These are phyloP conservation scores for Ctenopoma kingsleyae DNA, from an alignment of 2,797 vertebrate species.

Conservation along the genomic window DNA sequence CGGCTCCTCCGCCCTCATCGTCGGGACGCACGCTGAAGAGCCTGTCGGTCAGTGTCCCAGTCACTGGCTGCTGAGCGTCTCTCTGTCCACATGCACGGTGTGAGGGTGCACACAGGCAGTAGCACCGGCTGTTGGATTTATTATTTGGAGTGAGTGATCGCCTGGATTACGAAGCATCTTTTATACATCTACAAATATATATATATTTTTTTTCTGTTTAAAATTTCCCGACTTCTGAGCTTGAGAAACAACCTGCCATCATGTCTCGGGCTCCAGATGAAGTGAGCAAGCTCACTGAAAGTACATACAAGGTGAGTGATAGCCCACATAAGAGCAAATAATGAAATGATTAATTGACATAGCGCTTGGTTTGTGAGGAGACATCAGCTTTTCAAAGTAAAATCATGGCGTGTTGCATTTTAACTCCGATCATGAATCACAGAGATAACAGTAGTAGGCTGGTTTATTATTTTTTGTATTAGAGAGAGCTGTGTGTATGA, in stretches of 20 bases:
- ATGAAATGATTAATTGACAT: background rate
- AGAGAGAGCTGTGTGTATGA: background rate
- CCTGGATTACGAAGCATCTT: conserved; percentile 34
- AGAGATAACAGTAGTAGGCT: background rate
- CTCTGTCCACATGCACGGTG: conserved; percentile 34
- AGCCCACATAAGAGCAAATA: background rate
- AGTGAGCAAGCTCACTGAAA: conserved; percentile 94
- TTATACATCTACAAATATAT: background rate
- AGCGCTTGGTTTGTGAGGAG: background rate
- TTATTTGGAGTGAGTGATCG: conserved; percentile 10
- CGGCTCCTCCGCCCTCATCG: conserved; percentile 16
- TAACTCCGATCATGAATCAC: background rate
- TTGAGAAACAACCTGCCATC: conserved; percentile 50
- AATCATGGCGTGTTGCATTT: background rate
- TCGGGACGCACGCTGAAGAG: conserved; percentile 15
- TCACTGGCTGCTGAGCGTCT: conserved; percentile 29
- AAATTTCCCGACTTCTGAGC: background rate
- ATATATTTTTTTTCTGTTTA: background rate
- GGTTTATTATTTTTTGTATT: too few relatives aligned
- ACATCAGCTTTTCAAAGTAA: background rate
- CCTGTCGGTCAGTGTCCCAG: background rate
- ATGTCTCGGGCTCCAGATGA: conserved; percentile 93
- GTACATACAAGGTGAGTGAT: conserved; percentile 91
- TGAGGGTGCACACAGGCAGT: conserved; percentile 36
- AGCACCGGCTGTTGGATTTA: conserved; percentile 34